Evolutionary conservation across 2,888 invertebrate genomes (phyloP).

Genomic region (Caenorhabditis sulstoni): DNA sequence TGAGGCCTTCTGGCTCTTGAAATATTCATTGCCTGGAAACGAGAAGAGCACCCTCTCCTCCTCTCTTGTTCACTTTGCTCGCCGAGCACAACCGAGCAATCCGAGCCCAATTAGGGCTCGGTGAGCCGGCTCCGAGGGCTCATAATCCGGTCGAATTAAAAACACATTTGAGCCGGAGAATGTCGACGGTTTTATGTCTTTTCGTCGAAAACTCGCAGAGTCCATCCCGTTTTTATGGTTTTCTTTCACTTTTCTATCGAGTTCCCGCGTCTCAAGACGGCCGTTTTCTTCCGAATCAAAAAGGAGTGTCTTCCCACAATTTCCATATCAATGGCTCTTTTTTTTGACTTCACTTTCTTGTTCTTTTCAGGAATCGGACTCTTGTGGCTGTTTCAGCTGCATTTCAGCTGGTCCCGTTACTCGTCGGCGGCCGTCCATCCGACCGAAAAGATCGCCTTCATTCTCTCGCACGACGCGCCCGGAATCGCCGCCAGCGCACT

Average conservation of each 20-base stretch:
- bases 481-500: slow-evolving; percentile 67
- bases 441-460: slow-evolving; percentile 79
- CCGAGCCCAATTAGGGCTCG: too few relatives aligned
- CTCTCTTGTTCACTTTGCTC: slow-evolving; percentile 17
- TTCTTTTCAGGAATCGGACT: slow-evolving; percentile 68
- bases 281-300: too few relatives aligned
- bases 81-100: too few relatives aligned
- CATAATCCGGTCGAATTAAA: slow-evolving; percentile 10
- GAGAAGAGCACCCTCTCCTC: slow-evolving; percentile 42
- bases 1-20: slow-evolving; percentile 12
- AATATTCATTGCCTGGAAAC: slow-evolving; percentile 34
- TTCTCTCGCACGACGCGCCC: slow-evolving; percentile 78
- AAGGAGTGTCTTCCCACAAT: too few relatives aligned
- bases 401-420: slow-evolving; percentile 74
- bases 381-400: slow-evolving; percentile 66
- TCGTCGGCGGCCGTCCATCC: slow-evolving; percentile 78
- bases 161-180: neutral
- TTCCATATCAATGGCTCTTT: too few relatives aligned
- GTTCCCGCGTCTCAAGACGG: too few relatives aligned
- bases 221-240: too few relatives aligned
- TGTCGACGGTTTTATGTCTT: too few relatives aligned
- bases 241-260: too few relatives aligned
- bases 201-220: too few relatives aligned
- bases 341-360: neutral
- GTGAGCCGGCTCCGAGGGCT: too few relatives aligned